Base-by-base conservation (phyloP, 1,140 invertebrate genomes). In the Drosophila parabipectinata region DNA sequence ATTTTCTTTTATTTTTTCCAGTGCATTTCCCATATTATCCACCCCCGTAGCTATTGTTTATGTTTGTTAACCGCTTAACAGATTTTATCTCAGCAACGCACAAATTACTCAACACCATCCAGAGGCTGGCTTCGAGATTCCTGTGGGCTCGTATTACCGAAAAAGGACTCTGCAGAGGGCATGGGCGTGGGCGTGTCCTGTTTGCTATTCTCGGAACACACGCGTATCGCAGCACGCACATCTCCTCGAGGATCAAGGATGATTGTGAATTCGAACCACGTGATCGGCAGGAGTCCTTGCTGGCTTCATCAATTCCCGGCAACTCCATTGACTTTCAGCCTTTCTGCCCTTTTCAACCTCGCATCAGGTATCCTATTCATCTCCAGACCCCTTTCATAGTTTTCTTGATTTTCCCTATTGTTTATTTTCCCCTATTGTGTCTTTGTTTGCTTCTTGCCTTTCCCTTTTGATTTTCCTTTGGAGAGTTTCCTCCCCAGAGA, bases 141-240 rank as follows among this genome's bases (percentile, higher is more conserved):
- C 83, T 88, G 59, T 37, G 52, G 84, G 67, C 64, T 89, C 83
- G 28, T 48, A 61, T 88, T 88, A 78, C 81, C 21, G 14, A 14
- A 52, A 34, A 26, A 15, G 47, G 63, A 37, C 26, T 52, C 62
- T 3, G 61, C 41, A 55, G 50, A 61, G 44, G 55, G 56, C 56
- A 63, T 77, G 7, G 61, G 47, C 59, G 50, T 68, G 37, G 55
- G 57, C 57, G 68, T 73, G 63, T 63, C 61, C 74, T 52, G 68
- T 44, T 60, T 62, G 66, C 51, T 69, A 77, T 87, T 88, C 83
- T 51, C 59, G 72, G 83, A 89, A 88, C 60, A 79, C 83, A 88
- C 83, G 83, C 83, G 83, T 89, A 87, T 87, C 82, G 62, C 82
- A 76, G 82, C 82, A 87, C 75, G 83, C 76, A 83, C 83, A 87